phyloP scores from a whole-genome alignment of 2,797 vertebrate species.

The Lophius americanus region DNA sequence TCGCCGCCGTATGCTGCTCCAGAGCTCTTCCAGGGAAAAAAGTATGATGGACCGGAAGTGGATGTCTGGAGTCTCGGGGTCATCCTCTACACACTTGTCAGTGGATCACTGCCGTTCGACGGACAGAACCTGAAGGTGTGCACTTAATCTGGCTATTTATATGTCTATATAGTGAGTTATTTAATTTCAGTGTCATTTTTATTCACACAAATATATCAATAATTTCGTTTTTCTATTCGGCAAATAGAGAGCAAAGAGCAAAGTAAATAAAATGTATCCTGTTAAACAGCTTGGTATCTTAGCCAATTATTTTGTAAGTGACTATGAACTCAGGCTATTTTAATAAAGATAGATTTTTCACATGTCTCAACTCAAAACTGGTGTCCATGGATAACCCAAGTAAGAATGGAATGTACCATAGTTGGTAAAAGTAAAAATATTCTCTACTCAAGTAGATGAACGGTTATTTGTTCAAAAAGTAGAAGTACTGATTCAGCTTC shows the following conservation, averaged over 20 bases:
- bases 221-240: conserved; percentile 10
- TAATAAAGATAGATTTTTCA: conserved; percentile 25
- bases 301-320: not conserved
- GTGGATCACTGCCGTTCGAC: conserved; percentile 96
- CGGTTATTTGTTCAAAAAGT: too few relatives aligned
- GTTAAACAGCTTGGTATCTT: not conserved
- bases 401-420: not conserved
- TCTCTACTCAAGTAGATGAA: too few relatives aligned
- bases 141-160: not conserved
- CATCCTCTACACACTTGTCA: conserved; percentile 98
- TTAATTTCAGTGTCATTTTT: conserved; percentile 1
- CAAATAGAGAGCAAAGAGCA: conserved; percentile 4
- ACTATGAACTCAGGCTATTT: conserved; percentile 8
- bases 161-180: too few relatives aligned
- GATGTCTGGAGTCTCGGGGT: conserved; percentile 99
- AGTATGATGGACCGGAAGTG: conserved; percentile 97
- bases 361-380: conserved; percentile 18
- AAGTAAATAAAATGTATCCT: conserved; percentile 4
- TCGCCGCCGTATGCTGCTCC: conserved; percentile 97
- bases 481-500: too few relatives aligned
- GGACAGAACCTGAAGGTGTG: conserved; percentile 97
- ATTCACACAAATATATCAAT: conserved; percentile 15
- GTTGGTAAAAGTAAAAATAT: too few relatives aligned
- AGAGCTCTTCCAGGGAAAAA: conserved; percentile 99
- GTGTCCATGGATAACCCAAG: conserved; percentile 31